phyloP scores from a whole-genome alignment of 2,113 vertebrate genomes.

The Nothocercus nigrocapillus region DNA sequence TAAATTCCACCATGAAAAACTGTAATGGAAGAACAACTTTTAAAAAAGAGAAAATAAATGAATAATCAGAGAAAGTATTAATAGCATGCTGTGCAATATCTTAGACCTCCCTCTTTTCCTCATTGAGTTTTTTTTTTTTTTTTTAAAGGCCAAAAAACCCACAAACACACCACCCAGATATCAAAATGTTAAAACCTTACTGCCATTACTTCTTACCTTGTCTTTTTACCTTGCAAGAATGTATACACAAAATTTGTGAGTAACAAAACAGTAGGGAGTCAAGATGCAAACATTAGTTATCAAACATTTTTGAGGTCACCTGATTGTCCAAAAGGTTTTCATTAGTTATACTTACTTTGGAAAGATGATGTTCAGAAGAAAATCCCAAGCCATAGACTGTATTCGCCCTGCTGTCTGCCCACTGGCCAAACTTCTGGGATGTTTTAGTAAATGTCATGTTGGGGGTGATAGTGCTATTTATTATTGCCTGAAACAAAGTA shows the following conservation, averaged over 20 bases:
- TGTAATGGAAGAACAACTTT: background rate
- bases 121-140: too few relatives aligned
- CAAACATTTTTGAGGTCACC: background rate
- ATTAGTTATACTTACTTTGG: slow-evolving; percentile 85
- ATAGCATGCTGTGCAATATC: background rate
- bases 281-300: fast-evolving
- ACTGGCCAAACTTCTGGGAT: slow-evolving; percentile 99
- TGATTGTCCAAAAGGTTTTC: background rate
- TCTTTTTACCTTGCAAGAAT: background rate
- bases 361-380: slow-evolving; percentile 97
- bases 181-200: background rate
- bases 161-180: background rate
- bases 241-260: background rate
- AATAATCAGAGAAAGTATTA: background rate
- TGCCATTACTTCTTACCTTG: background rate
- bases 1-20: background rate
- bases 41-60: background rate
- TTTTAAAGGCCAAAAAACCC: background rate
- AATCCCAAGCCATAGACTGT: slow-evolving; percentile 98
- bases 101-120: background rate
- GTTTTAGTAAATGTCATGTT: slow-evolving; percentile 99
- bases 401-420: slow-evolving; percentile 98
- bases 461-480: slow-evolving; percentile 99
- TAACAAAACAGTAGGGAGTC: background rate
- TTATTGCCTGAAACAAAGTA: slow-evolving; percentile 93